A percentile compares a stretch with the other conserved stretches of the same genome.
Evolutionary conservation across 2,797 vertebrate genomes (phyloP).

Genomic region (Simalia tracyae): DNA sequence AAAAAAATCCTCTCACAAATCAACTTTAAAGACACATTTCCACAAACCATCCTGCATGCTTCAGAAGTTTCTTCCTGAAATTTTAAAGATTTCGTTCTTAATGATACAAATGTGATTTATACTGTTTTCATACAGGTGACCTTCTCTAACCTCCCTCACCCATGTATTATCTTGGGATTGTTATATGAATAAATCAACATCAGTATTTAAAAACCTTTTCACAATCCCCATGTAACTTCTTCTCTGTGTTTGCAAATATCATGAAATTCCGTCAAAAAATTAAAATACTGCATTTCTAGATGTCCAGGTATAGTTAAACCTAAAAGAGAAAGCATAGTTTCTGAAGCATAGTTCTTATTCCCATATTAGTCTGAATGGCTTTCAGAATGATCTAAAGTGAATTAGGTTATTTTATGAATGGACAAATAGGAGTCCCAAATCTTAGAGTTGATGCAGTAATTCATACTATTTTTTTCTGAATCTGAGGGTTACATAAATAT

Average conservation of each 20-base stretch:
- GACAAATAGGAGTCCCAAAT: neutral
- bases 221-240: neutral
- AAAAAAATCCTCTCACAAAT: neutral
- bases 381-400: neutral
- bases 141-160: neutral
- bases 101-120: neutral
- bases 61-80: neutral
- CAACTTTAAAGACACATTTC: neutral
- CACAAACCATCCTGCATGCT: neutral
- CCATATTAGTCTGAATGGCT: neutral
- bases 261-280: neutral
- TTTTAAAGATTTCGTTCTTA: neutral
- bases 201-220: neutral
- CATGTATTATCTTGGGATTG: neutral
- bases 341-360: neutral
- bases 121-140: neutral
- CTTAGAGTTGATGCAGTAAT: neutral
- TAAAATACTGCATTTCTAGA: neutral
- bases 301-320: neutral
- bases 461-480: neutral
- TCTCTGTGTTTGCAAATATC: neutral
- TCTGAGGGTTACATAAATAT: neutral
- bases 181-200: neutral
- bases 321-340: neutral
- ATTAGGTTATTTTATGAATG: neutral